phyloP scores from a whole-genome alignment of 2,113 vertebrate genomes.

The Lasiurus borealis region DNA sequence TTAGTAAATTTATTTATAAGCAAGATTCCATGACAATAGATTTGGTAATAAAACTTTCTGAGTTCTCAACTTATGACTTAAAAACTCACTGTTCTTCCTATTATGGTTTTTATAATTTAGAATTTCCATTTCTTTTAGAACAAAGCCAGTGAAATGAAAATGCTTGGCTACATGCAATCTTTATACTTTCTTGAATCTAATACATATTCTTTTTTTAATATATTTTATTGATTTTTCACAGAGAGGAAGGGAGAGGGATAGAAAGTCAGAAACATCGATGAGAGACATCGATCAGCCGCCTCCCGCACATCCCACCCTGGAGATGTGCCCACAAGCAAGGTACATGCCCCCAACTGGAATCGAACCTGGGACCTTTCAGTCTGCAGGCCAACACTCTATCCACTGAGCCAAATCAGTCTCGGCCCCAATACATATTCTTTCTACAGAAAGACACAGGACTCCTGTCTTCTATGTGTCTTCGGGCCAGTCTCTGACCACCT shows the following conservation, averaged over 20 bases:
- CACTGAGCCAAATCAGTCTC: no score
- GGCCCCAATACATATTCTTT: not conserved
- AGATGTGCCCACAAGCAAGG: no score
- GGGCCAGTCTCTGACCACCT: not conserved
- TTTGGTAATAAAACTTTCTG: conserved; percentile 6
- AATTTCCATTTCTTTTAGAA: conserved; percentile 32
- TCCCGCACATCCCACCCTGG: no score
- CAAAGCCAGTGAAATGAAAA: not conserved
- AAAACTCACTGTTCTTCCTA: not conserved
- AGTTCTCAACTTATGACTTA: not conserved
- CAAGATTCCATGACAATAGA: not conserved
- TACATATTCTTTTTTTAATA: no score
- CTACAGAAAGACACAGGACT: not conserved
- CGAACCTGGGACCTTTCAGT: no score
- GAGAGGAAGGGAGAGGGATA: no score
- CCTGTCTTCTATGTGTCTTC: not conserved
- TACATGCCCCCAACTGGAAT: no score
- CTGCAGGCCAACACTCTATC: no score
- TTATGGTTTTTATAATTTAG: not conserved
- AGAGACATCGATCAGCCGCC: no score
- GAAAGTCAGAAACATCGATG: no score
- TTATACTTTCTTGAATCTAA: not conserved
- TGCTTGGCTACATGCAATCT: not conserved
- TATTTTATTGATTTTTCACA: no score
- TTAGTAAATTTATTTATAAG: conserved; percentile 14